A percentile compares a stretch with the other conserved stretches of the same genome.
phyloP scores from a whole-genome alignment of 2,797 vertebrate genomes.

The Myiotriccus ornatus region DNA sequence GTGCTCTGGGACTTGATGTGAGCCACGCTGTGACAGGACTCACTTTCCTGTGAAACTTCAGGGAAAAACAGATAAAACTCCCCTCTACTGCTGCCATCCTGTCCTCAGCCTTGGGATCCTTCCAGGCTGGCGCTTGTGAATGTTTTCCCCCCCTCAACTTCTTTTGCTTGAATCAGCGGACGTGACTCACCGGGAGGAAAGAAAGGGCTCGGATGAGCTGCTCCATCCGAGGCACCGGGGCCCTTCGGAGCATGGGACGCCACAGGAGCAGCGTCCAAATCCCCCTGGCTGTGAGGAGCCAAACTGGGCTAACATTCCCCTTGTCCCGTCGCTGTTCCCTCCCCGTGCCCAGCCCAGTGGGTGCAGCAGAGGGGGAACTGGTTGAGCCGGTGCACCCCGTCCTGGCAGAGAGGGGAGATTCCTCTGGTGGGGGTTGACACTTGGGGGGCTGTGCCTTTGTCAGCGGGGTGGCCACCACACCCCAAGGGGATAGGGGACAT shows the following conservation, averaged over 20 bases:
- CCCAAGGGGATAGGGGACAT: fast-evolving
- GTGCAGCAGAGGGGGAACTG: constrained; percentile 32
- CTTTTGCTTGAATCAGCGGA: not conserved
- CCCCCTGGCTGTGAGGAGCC: not conserved
- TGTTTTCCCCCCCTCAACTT: not conserved
- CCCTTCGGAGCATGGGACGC: fast-evolving
- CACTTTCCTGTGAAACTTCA: not conserved
- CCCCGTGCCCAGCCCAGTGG: not conserved
- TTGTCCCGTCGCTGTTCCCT: not conserved
- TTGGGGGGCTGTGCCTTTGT: not conserved
- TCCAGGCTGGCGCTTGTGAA: not conserved
- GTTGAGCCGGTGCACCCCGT: constrained; percentile 7
- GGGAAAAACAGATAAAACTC: not conserved
- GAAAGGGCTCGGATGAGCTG: not conserved
- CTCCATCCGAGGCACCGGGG: not conserved
- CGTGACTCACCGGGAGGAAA: not conserved
- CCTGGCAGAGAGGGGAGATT: constrained; percentile 29
- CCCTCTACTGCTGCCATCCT: not conserved
- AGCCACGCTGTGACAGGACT: fast-evolving
- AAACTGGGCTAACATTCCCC: not conserved
- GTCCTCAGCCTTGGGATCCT: not conserved
- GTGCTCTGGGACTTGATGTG: fast-evolving
- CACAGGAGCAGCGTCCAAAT: fast-evolving
- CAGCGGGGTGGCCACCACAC: not conserved
- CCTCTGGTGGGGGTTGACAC: not conserved